Evolutionary conservation across 2,888 invertebrate genomes (phyloP), one percentile per base, ranked within the genome.

Genomic region (Ectemnius continuus): DNA sequence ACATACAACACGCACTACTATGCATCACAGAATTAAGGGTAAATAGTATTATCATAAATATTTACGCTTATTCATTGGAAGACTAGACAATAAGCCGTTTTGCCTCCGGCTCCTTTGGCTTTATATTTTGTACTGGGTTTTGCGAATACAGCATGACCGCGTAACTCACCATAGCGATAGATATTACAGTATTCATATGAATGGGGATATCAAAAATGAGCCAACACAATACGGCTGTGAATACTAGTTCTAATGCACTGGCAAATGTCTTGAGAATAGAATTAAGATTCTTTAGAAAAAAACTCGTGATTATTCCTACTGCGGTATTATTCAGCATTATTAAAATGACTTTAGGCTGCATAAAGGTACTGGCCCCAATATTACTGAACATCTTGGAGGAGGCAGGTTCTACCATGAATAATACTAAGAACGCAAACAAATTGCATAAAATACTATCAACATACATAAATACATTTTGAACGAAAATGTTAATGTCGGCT

Each of bases 391-490:
- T 93, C 28, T 92, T 92, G 0, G 91, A 74, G 0, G 95, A 86
- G 84, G 95, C 93, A 0, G 95, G 96, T 88, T 95, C 94, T 4
- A 84, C 72, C 93, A 88, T 65, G 11, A 45, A 75, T 20, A 82
- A 58, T 20, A 75, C 14, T 93, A 94, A 82, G 58, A 98, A 92
- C 71, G 97, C 92, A 2, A 94, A 90, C n/a, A 95, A 90, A 91
- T 98, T 98, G 89, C 97, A 98, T n/a, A 97, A 87, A 77, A 98
- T 97, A 4, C 98, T 98, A 91, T 98, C 97, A 36, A 97, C 88
- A 90, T 98, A 98, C 97, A 98, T 98, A 87, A 97, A 98, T 6
- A 97, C 94, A 90, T 98, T 99, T 91, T 98, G 98, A 79, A 98
- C 92, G 91, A 97, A 97, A 86, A 98, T 96, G 88, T 97, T 96